Evolutionary conservation across 2,797 vertebrate genomes (phyloP).

Genomic region (Avahi laniger): DNA sequence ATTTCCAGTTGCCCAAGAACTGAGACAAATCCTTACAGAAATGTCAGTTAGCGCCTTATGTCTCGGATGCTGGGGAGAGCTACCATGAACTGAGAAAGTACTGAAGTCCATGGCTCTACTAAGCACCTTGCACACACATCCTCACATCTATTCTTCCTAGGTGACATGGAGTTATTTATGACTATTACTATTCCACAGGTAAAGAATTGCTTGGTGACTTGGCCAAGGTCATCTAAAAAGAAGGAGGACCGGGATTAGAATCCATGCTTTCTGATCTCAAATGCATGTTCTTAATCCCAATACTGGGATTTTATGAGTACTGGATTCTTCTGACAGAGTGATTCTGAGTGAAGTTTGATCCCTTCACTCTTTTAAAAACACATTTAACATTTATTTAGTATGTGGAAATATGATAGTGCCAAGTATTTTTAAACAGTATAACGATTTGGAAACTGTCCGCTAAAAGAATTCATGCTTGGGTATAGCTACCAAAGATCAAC

Average conservation of each 20-base stretch:
- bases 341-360: background rate
- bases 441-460: background rate
- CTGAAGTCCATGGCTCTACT: background rate
- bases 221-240: background rate
- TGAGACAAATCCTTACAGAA: background rate
- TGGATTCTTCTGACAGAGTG: background rate
- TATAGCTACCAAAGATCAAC: background rate
- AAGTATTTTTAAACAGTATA: background rate
- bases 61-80: background rate
- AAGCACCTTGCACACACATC: fast-evolving
- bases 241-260: background rate
- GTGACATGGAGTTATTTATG: background rate
- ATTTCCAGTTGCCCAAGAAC: background rate
- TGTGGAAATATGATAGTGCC: background rate
- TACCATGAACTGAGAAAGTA: background rate
- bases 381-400: background rate
- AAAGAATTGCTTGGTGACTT: background rate
- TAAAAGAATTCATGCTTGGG: background rate
- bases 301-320: background rate
- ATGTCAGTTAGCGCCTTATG: background rate
- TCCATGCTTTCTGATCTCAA: background rate
- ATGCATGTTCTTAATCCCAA: background rate
- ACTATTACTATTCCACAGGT: background rate
- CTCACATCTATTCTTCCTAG: background rate
- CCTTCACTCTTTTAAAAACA: background rate